Conservation (phyloP, 2,797 vertebrate species). For the Hypotaenidia okinawae region DNA sequence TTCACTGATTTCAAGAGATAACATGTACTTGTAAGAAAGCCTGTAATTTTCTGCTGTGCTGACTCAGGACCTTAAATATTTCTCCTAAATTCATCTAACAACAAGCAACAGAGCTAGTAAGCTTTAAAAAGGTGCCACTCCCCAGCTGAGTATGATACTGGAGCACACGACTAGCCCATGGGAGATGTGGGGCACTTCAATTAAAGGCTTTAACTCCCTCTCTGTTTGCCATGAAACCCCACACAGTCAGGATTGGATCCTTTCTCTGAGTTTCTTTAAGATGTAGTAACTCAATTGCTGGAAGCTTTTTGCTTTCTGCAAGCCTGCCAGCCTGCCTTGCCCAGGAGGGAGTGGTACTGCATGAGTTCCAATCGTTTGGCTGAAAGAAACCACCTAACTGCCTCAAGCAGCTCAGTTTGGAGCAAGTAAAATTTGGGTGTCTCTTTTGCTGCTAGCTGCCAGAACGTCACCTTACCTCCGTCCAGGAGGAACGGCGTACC, state of each 20-base stretch:
- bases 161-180: rapidly evolving
- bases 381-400: not conserved
- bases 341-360: not conserved
- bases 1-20: not conserved
- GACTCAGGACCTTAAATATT: not conserved
- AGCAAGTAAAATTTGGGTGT: not conserved
- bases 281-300: not conserved
- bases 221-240: not conserved
- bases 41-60: not conserved
- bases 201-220: not conserved
- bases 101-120: not conserved
- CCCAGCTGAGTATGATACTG: rapidly evolving
- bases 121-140: not conserved
- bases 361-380: not conserved
- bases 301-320: not conserved
- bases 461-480: constrained; percentile 76
- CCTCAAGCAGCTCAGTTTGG: not conserved
- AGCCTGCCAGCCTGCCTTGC: not conserved
- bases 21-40: not conserved
- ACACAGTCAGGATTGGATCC: not conserved
- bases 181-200: rapidly evolving
- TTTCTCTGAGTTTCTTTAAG: not conserved
- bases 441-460: constrained; percentile 43
- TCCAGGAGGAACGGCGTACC: constrained; percentile 75
- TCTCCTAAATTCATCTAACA: not conserved